Base-by-base conservation (phyloP, 2,113 vertebrate species). In the Silurus glanis region DNA sequence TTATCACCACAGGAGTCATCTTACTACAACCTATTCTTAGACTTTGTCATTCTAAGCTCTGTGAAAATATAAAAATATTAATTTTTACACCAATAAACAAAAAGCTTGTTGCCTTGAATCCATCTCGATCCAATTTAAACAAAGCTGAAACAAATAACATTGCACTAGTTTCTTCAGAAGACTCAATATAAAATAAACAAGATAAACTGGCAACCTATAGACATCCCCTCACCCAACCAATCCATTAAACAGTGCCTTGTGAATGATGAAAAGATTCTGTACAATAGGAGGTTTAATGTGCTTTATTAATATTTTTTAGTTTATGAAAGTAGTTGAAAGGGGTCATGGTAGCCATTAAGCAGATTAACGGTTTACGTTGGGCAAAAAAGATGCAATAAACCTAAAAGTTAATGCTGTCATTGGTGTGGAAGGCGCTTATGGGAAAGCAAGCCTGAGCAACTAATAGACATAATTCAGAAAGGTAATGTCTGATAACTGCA, bases 311-410 rank as follows among this genome's bases (percentile, higher is more conserved):
- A 94, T 93, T 94, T 95, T 93, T 83, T 94, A 94, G 95, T 95
- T 95, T 93, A 95, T 95, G 92, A 95, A 95, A 93, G 89, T 91
- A 91, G 91, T 93, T 93, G 94, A 95, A 94, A 94, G 95, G 92
- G 95, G 94, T 95, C 94, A 92, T 83, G 93, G 87, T 88, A 88
- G 92, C 92, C 93, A 93, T 96, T 95, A 94, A 93, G 89, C 69
- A 91, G 92, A 95, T 95, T 94, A 91, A 95, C 94, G 93, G 90
- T 80, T 88, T 90, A 91, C 93, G 92, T 94, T 95, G 92, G 93
- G 93, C 93, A 95, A 95, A 95, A 93, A 94, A 95, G 94, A 94
- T 90, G 94, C 93, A 88, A 91, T 95, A 95, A 95, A 95, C 91
- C 93, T 92, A 93, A 92, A 95, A 94, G 93, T 94, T 93, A 94